Conservation (phyloP, 2,888 invertebrate species). For the Pristionchus fissidentatus region DNA sequence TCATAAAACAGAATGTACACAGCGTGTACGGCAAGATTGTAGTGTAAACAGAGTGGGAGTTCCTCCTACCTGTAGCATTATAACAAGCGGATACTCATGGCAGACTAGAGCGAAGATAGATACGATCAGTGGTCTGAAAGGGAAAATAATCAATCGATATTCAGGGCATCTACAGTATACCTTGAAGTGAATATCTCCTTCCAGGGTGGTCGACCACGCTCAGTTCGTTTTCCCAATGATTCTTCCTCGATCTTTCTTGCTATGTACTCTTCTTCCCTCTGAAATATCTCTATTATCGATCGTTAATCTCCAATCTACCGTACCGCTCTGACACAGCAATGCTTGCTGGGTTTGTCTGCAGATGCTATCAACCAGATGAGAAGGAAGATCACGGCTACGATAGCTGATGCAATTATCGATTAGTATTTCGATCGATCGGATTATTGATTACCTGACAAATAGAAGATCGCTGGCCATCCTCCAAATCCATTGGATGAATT, state of each 20-base stretch:
- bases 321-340: conserved; percentile 66
- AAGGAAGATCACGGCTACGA: conserved; percentile 58
- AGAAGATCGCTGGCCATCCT: conserved; percentile 73
- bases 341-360: conserved; percentile 74
- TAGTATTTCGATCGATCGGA: not conserved
- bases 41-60: conserved; percentile 18
- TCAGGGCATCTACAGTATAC: not conserved
- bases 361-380: conserved; percentile 70
- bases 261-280: conserved; percentile 67
- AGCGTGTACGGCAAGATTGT: not conserved
- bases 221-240: conserved; percentile 69
- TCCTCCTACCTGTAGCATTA: conserved; percentile 62
- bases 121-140: conserved; percentile 65
- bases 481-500: conserved; percentile 55
- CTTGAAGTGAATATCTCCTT: conserved; percentile 56
- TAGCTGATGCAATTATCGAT: conserved; percentile 5
- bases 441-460: conserved; percentile 61
- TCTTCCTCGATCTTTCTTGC: conserved; percentile 71
- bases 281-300: conserved; percentile 45
- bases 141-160: not conserved
- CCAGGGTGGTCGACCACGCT: conserved; percentile 68
- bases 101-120: conserved; percentile 72
- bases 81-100: conserved; percentile 74
- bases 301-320: conserved; percentile 28
- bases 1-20: not conserved